Evolutionary conservation across 2,888 invertebrate species (phyloP).

Genomic region (Parascotia fuliginaria): DNA sequence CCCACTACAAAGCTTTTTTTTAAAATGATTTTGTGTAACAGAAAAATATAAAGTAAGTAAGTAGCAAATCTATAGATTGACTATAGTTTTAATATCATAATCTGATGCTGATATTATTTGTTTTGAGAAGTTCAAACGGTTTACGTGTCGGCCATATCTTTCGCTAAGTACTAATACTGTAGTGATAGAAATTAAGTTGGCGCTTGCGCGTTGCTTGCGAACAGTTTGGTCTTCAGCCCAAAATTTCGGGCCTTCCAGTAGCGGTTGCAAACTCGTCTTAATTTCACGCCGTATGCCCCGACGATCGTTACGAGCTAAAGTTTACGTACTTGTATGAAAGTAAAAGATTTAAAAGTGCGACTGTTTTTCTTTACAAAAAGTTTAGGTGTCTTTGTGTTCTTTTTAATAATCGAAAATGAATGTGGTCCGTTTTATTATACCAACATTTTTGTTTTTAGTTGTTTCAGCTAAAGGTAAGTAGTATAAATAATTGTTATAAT

Average conservation of each 20-base stretch:
- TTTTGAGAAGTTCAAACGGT: too few relatives aligned
- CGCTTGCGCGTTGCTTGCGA: slow-evolving; percentile 49
- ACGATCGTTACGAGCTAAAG: slow-evolving; percentile 16
- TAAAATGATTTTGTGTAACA: too few relatives aligned
- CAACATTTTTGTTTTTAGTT: slow-evolving; percentile 40
- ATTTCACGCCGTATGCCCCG: slow-evolving; percentile 19
- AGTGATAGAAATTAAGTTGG: slow-evolving; percentile 14
- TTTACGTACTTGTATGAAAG: slow-evolving; percentile 13
- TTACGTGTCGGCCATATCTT: too few relatives aligned
- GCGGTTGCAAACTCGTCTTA: slow-evolving; percentile 14
- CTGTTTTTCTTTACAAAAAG: not conserved
- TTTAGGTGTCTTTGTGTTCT: slow-evolving; percentile 4
- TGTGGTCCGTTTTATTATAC: slow-evolving; percentile 37
- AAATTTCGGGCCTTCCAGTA: slow-evolving; percentile 36
- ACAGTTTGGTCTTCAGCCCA: slow-evolving; percentile 9
- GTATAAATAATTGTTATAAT: too few relatives aligned
- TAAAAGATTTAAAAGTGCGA: slow-evolving; percentile 8
- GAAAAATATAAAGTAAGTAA: too few relatives aligned
- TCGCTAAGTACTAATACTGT: too few relatives aligned
- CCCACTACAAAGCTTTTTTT: too few relatives aligned
- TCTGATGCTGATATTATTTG: too few relatives aligned
- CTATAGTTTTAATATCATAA: too few relatives aligned
- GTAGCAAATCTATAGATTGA: too few relatives aligned
- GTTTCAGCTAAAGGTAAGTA: slow-evolving; percentile 57
- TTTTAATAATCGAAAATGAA: slow-evolving; percentile 39